Conservation (phyloP, 2,888 invertebrate genomes). For the Anodontia alba region DNA sequence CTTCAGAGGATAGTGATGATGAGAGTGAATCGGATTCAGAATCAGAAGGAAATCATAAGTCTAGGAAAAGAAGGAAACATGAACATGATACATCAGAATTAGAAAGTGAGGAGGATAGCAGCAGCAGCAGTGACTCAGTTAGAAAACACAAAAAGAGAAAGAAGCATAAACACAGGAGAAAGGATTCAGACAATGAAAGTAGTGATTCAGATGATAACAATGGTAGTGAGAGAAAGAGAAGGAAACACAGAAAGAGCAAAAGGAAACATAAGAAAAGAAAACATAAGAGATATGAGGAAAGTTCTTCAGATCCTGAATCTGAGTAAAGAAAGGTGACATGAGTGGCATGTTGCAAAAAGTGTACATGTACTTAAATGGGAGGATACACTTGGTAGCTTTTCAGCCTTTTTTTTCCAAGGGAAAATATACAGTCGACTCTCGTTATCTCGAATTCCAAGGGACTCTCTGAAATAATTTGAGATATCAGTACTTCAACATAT, state of each 20-base stretch:
- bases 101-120: not conserved
- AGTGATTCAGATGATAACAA: slow-evolving; percentile 19
- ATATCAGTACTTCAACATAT: too few species aligned
- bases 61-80: slow-evolving; percentile 15
- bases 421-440: too few species aligned
- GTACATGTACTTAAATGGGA: too few species aligned
- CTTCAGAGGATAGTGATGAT: slow-evolving; percentile 23
- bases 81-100: slow-evolving; percentile 23
- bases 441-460: too few species aligned
- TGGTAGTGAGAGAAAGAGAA: slow-evolving; percentile 39
- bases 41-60: not conserved
- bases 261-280: slow-evolving; percentile 43
- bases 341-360: too few species aligned
- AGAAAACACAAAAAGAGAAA: not conserved
- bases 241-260: slow-evolving; percentile 40
- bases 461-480: too few species aligned
- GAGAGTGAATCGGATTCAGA: slow-evolving; percentile 13
- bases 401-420: too few species aligned
- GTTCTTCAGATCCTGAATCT: slow-evolving; percentile 14
- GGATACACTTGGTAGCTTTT: too few species aligned
- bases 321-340: too few species aligned
- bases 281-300: slow-evolving; percentile 27
- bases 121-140: slow-evolving; percentile 13
- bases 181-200: not conserved
- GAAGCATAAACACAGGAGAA: slow-evolving; percentile 7